Conservation (phyloP, 2,888 invertebrate species). For the Ectobius pallidus region DNA sequence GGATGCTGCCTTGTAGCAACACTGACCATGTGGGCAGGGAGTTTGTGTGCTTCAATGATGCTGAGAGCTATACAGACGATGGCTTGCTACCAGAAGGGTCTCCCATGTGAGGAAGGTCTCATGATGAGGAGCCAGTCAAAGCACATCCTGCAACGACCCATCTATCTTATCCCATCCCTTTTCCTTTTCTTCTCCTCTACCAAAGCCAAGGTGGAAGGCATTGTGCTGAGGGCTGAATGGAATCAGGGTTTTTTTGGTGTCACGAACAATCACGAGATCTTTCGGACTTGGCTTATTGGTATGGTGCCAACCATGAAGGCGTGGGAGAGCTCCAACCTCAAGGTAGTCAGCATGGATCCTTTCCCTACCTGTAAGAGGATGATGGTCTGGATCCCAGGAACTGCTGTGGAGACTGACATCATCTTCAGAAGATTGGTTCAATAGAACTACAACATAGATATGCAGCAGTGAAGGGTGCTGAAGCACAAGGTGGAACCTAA, state of each 20-base stretch:
- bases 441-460: background rate
- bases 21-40: too few relatives aligned
- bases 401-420: background rate
- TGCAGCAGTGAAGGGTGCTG: background rate
- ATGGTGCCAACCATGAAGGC: background rate
- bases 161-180: background rate
- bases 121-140: background rate
- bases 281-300: background rate
- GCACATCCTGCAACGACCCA: too few relatives aligned
- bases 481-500: background rate
- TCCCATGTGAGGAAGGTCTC: too few relatives aligned
- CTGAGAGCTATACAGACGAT: too few relatives aligned
- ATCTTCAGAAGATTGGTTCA: background rate
- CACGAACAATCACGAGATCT: background rate
- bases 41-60: too few relatives aligned
- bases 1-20: too few relatives aligned
- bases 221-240: too few relatives aligned
- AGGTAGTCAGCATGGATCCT: background rate
- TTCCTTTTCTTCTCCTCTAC: background rate
- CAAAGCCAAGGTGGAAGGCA: background rate
- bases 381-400: too few relatives aligned
- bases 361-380: background rate
- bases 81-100: too few relatives aligned
- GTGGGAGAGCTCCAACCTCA: background rate
- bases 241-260: background rate